Base-by-base conservation (phyloP, 2,888 invertebrate species). In the Molorchus minor region DNA sequence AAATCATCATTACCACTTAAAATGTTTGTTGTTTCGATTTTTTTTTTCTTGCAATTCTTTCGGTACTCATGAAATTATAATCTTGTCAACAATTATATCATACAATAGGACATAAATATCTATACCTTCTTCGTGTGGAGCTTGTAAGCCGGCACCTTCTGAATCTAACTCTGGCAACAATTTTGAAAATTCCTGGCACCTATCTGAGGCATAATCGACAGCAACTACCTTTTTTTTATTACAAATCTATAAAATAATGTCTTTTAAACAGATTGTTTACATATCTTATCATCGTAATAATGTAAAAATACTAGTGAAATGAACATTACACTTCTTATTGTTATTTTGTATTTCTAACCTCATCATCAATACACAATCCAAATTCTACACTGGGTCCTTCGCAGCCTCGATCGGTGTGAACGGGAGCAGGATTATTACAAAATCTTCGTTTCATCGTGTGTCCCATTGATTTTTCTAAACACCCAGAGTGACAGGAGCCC, bases 121-220 rank as follows among this genome's bases (percentile, higher is more conserved):
- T 21, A 38, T 77, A 86, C 88, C 86, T 41, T 84, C 81, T 75
- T 91, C 91, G 69, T 91, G 90, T 1, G 88, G 88, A 10, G 90
- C 89, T 79, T 92, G 91, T 60, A 91, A 79, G 0, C 91, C 91
- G 0, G 85, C 83, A n/a, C 88, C 89, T 25, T 84, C 82, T 0
- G 84, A 77, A 74, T 91, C 91, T 55, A 92, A 78, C 59, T 85
- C 85, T 0, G 86, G 82, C 54, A 91, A 70, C 51, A 82, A 76
- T 57, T 82, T 81, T 25, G 88, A 86, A 77, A 88, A 91, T 72
- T 87, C 84, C 44, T 81, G 75, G 72, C 91, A 92, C 74, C 85
- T 87, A 13, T 83, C 78, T 0, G 87, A 83, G 2, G 90, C 91
- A 71, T 85, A 84, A 65, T 87, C 86, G 15, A 77, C 81, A 0